Evolutionary conservation across 1,140 invertebrate genomes (phyloP), one percentile per base, ranked within the genome.

Genomic region (Vanessa tameamea): DNA sequence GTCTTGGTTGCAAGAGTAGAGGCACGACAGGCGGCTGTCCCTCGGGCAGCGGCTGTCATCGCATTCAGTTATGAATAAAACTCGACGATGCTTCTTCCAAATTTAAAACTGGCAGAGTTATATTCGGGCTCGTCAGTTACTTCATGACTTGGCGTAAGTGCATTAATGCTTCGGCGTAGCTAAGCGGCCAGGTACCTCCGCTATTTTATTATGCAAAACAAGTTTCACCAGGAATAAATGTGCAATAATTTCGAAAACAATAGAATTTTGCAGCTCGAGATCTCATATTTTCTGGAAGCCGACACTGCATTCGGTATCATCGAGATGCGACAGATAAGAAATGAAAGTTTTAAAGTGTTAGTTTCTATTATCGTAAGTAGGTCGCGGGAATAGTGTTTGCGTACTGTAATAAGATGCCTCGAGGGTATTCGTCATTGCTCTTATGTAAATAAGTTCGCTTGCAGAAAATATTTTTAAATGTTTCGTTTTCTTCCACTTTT

Each of bases 201-300:
- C 67, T 81, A 80, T 85, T 86, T 87, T 84, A 86, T 84, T 84
- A 88, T 86, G 81, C 82, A 84, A 87, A 88, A 81, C 84, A 87
- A 83, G 61, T 77, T 72, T 73, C 59, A 72, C 68, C 48, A 72
- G 72, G 55, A 82, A 80, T 80, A 73, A 80, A 74, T 77, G 71
- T 79, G 78, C 81, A 78, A 85, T 85, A 83, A 86, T 82, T 86
- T 82, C 79, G 66, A 73, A 79, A 83, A 88, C 84, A 85, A 88
- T 80, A 78, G 76, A 71, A 73, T 79, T 82, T 81, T 68, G 76
- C 51, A 65, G 67, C 67, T 64, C 76, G 69, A 80, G 75, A 72
- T 83, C 55, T 80, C 72, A 77, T 73, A 77, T 80, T 83, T 79
- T 75, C 67, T 76, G 72, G 72, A 72, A 72, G 69, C 73, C 63